Conservation (phyloP, 1,140 invertebrate genomes). For the Drosophila kanapiae region DNA sequence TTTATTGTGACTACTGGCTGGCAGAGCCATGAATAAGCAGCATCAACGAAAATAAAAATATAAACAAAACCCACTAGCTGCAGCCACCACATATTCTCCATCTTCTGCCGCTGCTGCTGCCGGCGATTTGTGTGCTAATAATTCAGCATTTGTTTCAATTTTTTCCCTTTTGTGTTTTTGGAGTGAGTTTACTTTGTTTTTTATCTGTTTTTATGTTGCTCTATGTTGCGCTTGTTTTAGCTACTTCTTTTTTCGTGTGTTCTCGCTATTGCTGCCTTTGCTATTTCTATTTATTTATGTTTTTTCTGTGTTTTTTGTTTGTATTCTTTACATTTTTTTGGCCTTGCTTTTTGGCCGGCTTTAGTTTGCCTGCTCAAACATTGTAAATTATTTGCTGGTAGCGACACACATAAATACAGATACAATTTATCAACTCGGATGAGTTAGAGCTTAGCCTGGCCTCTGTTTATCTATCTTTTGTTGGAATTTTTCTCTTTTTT, state of each 20-base stretch:
- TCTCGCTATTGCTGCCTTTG: conserved; percentile 38
- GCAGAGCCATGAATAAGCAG: conserved; percentile 59
- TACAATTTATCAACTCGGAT: conserved; percentile 78
- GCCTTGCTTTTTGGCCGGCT: conserved; percentile 35
- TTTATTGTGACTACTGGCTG: conserved; percentile 52
- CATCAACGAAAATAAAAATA: conserved; percentile 50
- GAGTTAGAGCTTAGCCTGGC: conserved; percentile 47
- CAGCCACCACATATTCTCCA: conserved; percentile 25
- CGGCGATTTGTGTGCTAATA: conserved; percentile 72
- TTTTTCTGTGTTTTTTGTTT: conserved; percentile 33
- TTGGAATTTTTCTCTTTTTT: conserved; percentile 14
- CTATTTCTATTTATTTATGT: conserved; percentile 28
- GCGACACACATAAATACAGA: conserved; percentile 71
- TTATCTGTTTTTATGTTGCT: conserved; percentile 23
- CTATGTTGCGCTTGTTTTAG: conserved; percentile 49
- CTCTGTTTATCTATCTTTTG: conserved; percentile 46
- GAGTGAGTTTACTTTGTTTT: conserved; percentile 25
- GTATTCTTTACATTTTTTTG: conserved; percentile 64
- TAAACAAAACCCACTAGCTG: conserved; percentile 39
- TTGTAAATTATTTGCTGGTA: conserved; percentile 77
- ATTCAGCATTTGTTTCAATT: conserved; percentile 74
- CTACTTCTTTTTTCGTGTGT: conserved; percentile 35
- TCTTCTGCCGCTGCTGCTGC: conserved; percentile 31
- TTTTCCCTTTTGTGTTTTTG: conserved; percentile 33
- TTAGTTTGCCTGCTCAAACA: conserved; percentile 64